phyloP scores from a whole-genome alignment of 2,888 invertebrate genomes.

The Nomada fucata region DNA sequence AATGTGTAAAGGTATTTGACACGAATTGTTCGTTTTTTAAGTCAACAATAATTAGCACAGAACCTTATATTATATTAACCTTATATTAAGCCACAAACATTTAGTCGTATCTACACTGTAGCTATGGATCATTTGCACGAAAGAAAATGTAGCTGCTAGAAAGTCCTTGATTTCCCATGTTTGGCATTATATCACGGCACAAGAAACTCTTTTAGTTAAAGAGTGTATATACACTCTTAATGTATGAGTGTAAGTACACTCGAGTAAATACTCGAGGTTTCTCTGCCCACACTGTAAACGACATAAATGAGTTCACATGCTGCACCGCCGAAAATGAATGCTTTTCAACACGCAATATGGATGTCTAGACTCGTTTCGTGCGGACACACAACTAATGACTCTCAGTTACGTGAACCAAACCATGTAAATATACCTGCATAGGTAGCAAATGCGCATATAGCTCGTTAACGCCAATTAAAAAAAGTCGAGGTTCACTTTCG shows the following conservation, averaged over 20 bases:
- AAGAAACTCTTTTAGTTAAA: neutral
- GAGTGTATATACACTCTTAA: neutral
- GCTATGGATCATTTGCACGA: neutral
- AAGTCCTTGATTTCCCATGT: neutral
- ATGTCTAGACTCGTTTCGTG: neutral
- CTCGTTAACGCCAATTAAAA: slow-evolving; percentile 1
- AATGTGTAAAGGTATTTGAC: too few relatives aligned
- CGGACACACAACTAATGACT: neutral
- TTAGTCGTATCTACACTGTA: neutral
- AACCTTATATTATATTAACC: too few relatives aligned
- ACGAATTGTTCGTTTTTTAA: too few relatives aligned
- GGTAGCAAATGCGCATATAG: neutral
- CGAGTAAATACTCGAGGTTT: neutral
- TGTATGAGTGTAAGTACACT: too few relatives aligned
- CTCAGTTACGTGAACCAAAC: neutral
- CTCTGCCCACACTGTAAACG: neutral
- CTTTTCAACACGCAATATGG: slow-evolving; percentile 8
- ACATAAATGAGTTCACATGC: neutral
- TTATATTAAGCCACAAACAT: too few relatives aligned
- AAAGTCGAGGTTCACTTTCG: neutral
- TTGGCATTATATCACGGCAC: neutral
- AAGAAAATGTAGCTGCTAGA: slow-evolving; percentile 5
- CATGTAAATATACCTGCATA: neutral
- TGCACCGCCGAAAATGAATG: neutral
- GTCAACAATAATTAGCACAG: neutral